Evolutionary conservation across 2,797 vertebrate species (phyloP), one percentile per base, ranked within the genome.

Genomic region (Halcyon badia): DNA sequence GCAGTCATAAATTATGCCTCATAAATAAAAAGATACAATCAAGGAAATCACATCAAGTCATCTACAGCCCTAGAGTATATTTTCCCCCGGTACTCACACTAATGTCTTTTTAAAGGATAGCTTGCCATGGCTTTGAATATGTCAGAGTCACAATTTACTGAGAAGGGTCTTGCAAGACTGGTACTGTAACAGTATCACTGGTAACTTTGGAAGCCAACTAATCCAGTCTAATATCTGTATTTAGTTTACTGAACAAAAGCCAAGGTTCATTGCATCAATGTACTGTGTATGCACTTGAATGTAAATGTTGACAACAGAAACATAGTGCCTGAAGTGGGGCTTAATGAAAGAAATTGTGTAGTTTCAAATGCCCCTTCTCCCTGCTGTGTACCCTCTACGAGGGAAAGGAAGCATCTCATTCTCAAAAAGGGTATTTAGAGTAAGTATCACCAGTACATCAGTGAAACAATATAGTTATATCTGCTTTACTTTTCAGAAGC

Each of bases 1-100:
- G 98, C 97, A 98, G 98, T 99, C 99, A 99, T 99, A 99, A 99
- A 99, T 99, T 99, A 99, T 98, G 97, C 97, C 99, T 99, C 99
- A 99, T 99, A 99, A 99, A 99, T 99, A 99, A 99, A 99, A 99
- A 98, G 98, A 98, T 99, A 99, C 99, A 99, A 99, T 99, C 99
- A 99, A 98, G 98, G 97, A 99, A 99, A 99, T 99, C 99, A 99
- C 98, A 99, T 99, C 98, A 99, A 99, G 99, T 99, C 98, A 98
- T 98, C 98, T 98, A 97, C 98, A 98, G 98, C 98, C 98, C 98
- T 98, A 98, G 98, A 98, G 98, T 97, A 26, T 97, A 98, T 98
- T 98, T 98, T 97, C 98, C 97, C 98, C 97, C 98, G 98, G 98
- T 98, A 98, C 96, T 98, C 98, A 96, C 93, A 91, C 98, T 99